Evolutionary conservation across 2,888 invertebrate species (phyloP).

Genomic region (Venusia cambrica): DNA sequence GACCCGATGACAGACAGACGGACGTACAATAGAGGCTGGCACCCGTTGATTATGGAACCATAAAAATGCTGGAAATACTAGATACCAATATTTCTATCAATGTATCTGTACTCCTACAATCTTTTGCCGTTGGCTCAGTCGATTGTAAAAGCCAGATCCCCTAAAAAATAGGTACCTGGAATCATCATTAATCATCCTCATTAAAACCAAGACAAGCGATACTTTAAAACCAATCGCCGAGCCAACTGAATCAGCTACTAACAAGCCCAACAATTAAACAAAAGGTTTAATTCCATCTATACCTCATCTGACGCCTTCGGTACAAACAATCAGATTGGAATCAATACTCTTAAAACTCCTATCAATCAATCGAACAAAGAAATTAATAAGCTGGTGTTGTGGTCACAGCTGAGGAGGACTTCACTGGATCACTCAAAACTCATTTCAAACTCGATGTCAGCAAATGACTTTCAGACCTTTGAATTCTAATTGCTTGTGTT

Average conservation of each 20-base stretch:
- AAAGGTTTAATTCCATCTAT: conserved; percentile 29
- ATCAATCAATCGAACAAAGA: conserved; percentile 47
- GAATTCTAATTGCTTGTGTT: too few species aligned
- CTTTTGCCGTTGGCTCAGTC: too few species aligned
- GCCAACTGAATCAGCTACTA: conserved; percentile 18
- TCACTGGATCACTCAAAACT: conserved; percentile 24
- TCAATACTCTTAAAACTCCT: conserved; percentile 50
- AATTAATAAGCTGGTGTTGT: conserved; percentile 41
- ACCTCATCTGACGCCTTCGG: conserved; percentile 24
- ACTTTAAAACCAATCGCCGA: conserved; percentile 10
- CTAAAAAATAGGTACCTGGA: too few species aligned
- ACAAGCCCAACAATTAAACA: conserved; percentile 27
- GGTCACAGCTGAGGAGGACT: conserved; percentile 25
- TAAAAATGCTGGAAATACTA: conserved; percentile 1
- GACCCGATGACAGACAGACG: too few species aligned
- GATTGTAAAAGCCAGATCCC: too few species aligned
- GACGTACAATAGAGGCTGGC: too few species aligned
- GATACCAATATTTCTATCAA: too few species aligned
- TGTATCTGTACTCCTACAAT: too few species aligned
- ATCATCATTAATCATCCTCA: conserved; percentile 3
- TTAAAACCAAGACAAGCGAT: conserved; percentile 4
- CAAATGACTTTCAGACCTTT: too few species aligned
- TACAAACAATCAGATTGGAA: conserved; percentile 29
- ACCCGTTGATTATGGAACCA: too few species aligned
- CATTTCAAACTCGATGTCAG: too few species aligned